A percentile compares a stretch with the other conserved stretches of the same genome.
phyloP scores from a whole-genome alignment of 2,797 vertebrate species.

The Argya squamiceps region DNA sequence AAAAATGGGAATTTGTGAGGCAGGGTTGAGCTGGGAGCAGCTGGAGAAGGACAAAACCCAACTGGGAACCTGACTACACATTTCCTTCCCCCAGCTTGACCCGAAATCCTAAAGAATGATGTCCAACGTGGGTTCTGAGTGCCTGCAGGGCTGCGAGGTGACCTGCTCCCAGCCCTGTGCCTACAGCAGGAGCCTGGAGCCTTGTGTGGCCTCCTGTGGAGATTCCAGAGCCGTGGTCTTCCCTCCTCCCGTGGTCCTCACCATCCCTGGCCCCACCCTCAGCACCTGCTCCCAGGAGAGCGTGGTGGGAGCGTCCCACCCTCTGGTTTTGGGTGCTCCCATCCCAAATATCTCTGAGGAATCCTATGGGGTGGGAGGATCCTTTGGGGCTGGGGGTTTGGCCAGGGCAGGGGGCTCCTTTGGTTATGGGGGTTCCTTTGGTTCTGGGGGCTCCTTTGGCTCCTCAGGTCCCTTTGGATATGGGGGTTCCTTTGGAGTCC shows the following conservation, averaged over 20 bases:
- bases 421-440: not conserved
- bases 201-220: not conserved
- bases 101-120: not conserved
- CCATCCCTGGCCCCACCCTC: not conserved
- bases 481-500: not conserved
- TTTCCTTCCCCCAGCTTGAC: not conserved
- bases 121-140: not conserved
- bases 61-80: not conserved
- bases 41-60: not conserved
- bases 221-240: not conserved
- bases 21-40: not conserved
- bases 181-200: constrained; percentile 7
- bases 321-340: rapidly evolving
- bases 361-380: rapidly evolving
- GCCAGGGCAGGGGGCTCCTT: not conserved
- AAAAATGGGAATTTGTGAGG: not conserved
- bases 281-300: constrained; percentile 30
- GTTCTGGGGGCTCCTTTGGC: not conserved
- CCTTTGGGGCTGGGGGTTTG: not conserved
- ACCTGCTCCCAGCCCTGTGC: not conserved
- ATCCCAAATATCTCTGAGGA: not conserved
- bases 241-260: not conserved
- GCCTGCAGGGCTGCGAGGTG: not conserved
- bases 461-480: not conserved
- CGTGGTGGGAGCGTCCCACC: not conserved